Percentiles rank a stretch among this genome's conserved stretches.
Evolutionary conservation across 2,888 invertebrate genomes (phyloP).

Genomic region (Spodoptera picta): DNA sequence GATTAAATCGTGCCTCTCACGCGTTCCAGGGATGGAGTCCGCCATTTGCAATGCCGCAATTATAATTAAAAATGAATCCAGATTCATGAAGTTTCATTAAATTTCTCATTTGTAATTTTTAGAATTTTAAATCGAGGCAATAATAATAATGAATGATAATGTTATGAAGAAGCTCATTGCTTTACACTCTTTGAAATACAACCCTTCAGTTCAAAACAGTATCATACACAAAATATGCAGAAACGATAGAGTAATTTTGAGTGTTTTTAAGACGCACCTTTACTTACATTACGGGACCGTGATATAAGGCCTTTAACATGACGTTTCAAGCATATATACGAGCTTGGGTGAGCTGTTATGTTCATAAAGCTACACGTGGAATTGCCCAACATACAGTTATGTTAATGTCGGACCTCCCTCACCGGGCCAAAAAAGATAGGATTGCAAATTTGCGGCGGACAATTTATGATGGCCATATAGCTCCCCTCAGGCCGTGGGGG

Average conservation of each 20-base stretch:
- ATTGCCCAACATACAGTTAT: slow-evolving; percentile 85
- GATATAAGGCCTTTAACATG: slow-evolving; percentile 61
- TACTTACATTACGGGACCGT: slow-evolving; percentile 52
- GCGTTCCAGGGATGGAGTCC: slow-evolving; percentile 76
- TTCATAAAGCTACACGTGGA: slow-evolving; percentile 80
- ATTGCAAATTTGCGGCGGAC: slow-evolving; percentile 88
- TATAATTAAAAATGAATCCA: slow-evolving; percentile 86
- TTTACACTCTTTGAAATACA: slow-evolving; percentile 31
- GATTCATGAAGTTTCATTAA: slow-evolving; percentile 70
- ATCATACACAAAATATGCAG: slow-evolving; percentile 54
- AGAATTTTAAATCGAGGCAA: slow-evolving; percentile 58
- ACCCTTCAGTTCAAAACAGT: slow-evolving; percentile 25
- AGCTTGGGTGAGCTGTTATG: slow-evolving; percentile 68
- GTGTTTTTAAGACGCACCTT: slow-evolving; percentile 53
- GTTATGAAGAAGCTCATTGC: slow-evolving; percentile 31
- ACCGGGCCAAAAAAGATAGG: slow-evolving; percentile 84
- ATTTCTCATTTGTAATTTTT: slow-evolving; percentile 67
- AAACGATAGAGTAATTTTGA: slow-evolving; percentile 56
- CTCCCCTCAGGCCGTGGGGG: slow-evolving; percentile 78
- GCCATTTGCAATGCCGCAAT: slow-evolving; percentile 78
- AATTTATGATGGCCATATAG: slow-evolving; percentile 86
- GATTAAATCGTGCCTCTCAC: slow-evolving; percentile 84
- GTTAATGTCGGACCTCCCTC: slow-evolving; percentile 84
- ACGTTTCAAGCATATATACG: slow-evolving; percentile 61
- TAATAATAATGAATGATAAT: slow-evolving; percentile 58